phyloP scores from a whole-genome alignment of 2,888 invertebrate species.

The Coelinius sp. region DNA sequence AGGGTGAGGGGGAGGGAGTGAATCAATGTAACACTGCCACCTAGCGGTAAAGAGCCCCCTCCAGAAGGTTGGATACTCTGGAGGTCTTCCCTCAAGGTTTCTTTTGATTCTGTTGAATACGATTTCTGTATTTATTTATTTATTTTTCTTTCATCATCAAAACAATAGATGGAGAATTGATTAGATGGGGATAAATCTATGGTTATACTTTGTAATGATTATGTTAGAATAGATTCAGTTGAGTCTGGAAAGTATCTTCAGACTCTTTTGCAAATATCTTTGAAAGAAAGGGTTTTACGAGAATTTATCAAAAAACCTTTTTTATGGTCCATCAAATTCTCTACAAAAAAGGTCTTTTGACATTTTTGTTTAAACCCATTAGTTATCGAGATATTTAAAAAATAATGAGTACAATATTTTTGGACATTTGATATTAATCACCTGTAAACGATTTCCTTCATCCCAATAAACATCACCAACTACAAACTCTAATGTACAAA shows the following conservation, averaged over 20 bases:
- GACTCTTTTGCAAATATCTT: no score
- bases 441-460: not conserved
- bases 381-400: not conserved
- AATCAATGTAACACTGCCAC: slow-evolving; percentile 63
- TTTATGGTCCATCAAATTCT: no score
- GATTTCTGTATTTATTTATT: not conserved
- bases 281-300: no score
- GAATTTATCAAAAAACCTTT: no score
- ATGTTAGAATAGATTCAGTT: no score
- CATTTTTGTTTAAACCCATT: not conserved
- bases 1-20: slow-evolving; percentile 28
- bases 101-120: not conserved
- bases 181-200: no score
- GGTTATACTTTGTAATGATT: no score
- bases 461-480: not conserved
- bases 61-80: slow-evolving; percentile 26
- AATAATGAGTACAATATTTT: not conserved
- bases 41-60: slow-evolving; percentile 64
- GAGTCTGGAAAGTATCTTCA: no score
- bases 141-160: no score
- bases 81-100: slow-evolving; percentile 31
- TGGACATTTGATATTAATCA: not conserved
- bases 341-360: not conserved
- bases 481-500: not conserved
- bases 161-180: no score